Percentiles rank a stretch among this genome's conserved stretches.
Conservation (phyloP, 2,888 invertebrate genomes). For the Limnephilus lunatus region DNA sequence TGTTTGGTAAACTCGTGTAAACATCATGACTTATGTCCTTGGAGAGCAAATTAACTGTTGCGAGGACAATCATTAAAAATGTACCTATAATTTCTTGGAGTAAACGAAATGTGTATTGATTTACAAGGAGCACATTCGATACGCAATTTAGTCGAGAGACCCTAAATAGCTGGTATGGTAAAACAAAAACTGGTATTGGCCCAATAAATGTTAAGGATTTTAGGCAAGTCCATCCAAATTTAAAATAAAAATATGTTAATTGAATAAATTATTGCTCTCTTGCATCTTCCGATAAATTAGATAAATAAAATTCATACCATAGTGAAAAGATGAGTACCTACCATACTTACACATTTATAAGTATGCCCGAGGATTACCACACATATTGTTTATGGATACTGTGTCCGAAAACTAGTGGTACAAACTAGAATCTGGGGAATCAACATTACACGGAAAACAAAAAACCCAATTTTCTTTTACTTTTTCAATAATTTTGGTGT, state of each 20-base stretch:
- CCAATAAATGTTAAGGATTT: background rate
- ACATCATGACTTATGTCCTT: conserved; percentile 20
- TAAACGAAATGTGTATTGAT: background rate
- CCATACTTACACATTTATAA: no score
- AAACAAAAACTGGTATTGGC: background rate
- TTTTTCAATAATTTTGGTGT: no score
- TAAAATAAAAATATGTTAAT: background rate
- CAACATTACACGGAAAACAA: no score
- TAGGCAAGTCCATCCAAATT: background rate
- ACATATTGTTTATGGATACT: no score
- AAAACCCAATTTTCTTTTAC: no score
- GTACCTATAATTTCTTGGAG: background rate
- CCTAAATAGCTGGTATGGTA: background rate
- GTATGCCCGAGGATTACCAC: no score
- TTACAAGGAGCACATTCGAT: background rate
- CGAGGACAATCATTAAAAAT: background rate
- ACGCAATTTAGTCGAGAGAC: background rate
- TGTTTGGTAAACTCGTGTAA: conserved; percentile 5
- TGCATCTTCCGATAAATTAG: no score
- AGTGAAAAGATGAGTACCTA: no score
- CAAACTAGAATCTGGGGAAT: no score
- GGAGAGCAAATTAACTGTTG: background rate
- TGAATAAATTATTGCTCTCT: no score
- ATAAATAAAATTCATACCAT: no score
- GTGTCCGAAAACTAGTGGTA: no score